These are phyloP conservation scores for Scomber scombrus DNA, from an alignment of 2,113 vertebrate genomes.

Conservation along the genomic window DNA sequence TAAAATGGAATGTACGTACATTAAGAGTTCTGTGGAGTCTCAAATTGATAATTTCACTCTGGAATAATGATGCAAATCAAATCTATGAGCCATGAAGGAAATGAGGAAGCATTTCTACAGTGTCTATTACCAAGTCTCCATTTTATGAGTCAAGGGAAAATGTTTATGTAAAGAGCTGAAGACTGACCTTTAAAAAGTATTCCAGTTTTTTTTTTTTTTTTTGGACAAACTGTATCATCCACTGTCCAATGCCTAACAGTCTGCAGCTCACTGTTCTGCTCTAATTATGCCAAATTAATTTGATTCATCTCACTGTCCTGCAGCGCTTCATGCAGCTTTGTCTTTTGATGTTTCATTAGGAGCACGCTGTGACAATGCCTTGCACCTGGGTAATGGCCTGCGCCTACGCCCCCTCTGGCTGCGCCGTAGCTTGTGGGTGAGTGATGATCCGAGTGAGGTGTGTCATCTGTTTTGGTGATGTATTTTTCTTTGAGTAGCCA, in stretches of 20 bases:
- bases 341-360: constrained; percentile 82
- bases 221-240: neutral
- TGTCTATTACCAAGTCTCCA: neutral
- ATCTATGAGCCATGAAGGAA: neutral
- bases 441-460: constrained; percentile 62
- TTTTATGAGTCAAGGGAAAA: neutral
- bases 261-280: constrained; percentile 21
- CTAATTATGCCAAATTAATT: constrained; percentile 43
- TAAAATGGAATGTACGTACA: neutral
- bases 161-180: neutral
- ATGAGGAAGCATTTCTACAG: neutral
- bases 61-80: neutral
- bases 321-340: constrained; percentile 32
- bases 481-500: neutral
- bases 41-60: neutral
- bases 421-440: constrained; percentile 98
- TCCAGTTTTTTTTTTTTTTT: neutral
- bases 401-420: constrained; percentile 96
- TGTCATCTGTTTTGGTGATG: neutral
- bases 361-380: constrained; percentile 98
- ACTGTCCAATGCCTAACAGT: neutral
- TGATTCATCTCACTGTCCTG: constrained; percentile 12
- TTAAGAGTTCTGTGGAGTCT: neutral
- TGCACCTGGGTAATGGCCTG: constrained; percentile 99
- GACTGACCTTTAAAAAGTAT: neutral